These are phyloP conservation scores for Protaetia brevitarsis DNA, from an alignment of 1,140 invertebrate genomes.

Conservation along the genomic window DNA sequence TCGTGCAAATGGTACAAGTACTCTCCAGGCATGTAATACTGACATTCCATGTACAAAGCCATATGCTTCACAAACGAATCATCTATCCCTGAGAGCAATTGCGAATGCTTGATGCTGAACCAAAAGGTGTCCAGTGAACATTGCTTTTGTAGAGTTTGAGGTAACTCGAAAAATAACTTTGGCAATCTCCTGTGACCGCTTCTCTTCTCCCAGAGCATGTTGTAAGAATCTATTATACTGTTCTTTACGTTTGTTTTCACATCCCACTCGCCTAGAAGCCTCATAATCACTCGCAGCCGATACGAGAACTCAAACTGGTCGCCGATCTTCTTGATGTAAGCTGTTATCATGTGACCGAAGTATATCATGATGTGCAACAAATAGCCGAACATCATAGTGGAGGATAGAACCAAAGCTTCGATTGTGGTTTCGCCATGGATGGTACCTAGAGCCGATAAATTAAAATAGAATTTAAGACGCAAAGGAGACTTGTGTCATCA, in stretches of 20 bases:
- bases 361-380: slow-evolving; percentile 13
- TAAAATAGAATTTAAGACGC: too few species aligned
- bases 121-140: background rate
- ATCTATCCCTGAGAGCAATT: background rate
- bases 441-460: background rate
- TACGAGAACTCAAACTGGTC: slow-evolving; percentile 18
- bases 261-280: background rate
- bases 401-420: background rate
- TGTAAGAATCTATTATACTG: background rate
- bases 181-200: background rate
- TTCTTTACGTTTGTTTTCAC: background rate
- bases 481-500: too few species aligned
- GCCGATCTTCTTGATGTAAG: slow-evolving; percentile 11
- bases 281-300: background rate
- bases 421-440: background rate
- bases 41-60: background rate
- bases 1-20: background rate
- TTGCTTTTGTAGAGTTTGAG: slow-evolving; percentile 1
- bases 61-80: background rate
- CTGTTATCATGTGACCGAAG: background rate
- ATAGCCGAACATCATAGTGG: background rate
- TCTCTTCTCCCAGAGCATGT: slow-evolving; percentile 8
- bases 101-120: background rate
- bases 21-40: slow-evolving; percentile 4
- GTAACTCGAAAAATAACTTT: background rate